phyloP scores from a whole-genome alignment of 2,113 vertebrate genomes.

The Polypterus senegalus region DNA sequence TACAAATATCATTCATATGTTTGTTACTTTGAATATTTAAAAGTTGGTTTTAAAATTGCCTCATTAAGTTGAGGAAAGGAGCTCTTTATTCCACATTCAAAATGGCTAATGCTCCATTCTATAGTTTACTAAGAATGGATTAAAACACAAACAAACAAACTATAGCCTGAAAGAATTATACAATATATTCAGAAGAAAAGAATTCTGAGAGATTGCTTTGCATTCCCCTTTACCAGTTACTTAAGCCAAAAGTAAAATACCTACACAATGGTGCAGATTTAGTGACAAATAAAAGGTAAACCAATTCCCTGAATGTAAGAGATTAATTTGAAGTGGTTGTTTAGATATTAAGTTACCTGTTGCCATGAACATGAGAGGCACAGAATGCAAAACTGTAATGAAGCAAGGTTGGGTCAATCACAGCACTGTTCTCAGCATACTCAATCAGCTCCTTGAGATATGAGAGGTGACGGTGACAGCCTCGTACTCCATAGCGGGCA shows the following conservation, averaged over 20 bases:
- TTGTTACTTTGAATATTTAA: too few relatives aligned
- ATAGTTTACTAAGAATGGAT: too few relatives aligned
- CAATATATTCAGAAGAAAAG: too few relatives aligned
- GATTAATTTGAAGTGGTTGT: slow-evolving; percentile 15
- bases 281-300: slow-evolving; percentile 1
- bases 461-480: slow-evolving; percentile 88
- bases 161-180: too few relatives aligned
- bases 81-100: too few relatives aligned
- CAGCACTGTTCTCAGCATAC: slow-evolving; percentile 67
- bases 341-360: slow-evolving; percentile 67
- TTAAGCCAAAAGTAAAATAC: slow-evolving; percentile 1
- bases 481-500: slow-evolving; percentile 82
- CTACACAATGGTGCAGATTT: not conserved
- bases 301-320: not conserved
- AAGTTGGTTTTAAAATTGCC: too few relatives aligned
- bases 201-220: not conserved
- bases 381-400: slow-evolving; percentile 99
- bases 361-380: slow-evolving; percentile 91
- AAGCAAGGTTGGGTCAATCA: slow-evolving; percentile 91
- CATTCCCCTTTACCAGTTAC: not conserved
- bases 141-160: too few relatives aligned
- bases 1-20: too few relatives aligned
- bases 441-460: slow-evolving; percentile 86
- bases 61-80: too few relatives aligned
- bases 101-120: too few relatives aligned